phyloP scores from a whole-genome alignment of 2,113 vertebrate species.

The Coptodon bakossiorum region DNA sequence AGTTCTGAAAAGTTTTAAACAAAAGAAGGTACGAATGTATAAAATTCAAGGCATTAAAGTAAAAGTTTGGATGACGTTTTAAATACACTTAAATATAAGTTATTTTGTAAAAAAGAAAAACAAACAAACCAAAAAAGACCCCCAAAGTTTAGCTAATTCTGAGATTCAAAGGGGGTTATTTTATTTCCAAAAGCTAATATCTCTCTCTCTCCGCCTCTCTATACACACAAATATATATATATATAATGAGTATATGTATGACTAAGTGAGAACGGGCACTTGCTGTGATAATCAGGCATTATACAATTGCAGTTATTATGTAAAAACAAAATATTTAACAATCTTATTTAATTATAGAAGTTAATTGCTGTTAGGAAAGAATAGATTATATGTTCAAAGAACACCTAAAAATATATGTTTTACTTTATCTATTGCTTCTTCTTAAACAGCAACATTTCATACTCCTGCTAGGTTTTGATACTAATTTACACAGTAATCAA shows the following conservation, averaged over 20 bases:
- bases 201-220: neutral
- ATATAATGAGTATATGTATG: neutral
- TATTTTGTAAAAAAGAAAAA: neutral
- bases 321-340: neutral
- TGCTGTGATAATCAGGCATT: conserved; percentile 15
- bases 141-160: neutral
- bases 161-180: neutral
- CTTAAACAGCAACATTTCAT: neutral
- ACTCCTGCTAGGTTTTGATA: neutral
- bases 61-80: neutral
- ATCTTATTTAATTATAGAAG: neutral
- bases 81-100: neutral
- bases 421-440: neutral
- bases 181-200: neutral
- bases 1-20: neutral
- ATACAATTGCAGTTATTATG: neutral
- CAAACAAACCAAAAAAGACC: neutral
- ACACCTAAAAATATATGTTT: neutral
- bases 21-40: neutral
- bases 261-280: neutral
- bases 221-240: accelerated
- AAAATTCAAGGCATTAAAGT: neutral
- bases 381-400: neutral
- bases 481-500: neutral
- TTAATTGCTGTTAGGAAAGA: neutral